Evolutionary conservation across 2,888 invertebrate genomes (phyloP), one percentile per base, ranked within the genome.

Genomic region (Spilosoma lubricipeda): DNA sequence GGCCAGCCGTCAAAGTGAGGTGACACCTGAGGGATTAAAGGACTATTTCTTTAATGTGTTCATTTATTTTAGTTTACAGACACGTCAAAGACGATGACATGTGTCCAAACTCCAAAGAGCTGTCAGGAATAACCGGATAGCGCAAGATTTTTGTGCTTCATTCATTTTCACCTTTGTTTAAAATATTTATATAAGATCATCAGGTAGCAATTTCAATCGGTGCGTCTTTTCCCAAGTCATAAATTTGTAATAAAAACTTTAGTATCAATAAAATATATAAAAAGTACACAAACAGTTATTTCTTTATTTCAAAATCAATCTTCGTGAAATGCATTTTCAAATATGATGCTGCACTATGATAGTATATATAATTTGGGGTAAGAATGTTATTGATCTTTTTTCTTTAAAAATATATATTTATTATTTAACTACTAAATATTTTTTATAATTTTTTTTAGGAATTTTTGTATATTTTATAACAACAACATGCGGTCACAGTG

Each of bases 1-100:
- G n/a, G n/a, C n/a, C n/a, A n/a, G n/a, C n/a, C n/a, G n/a, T n/a
- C n/a, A n/a, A n/a, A n/a, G n/a, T n/a, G n/a, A n/a, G n/a, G n/a
- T n/a, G n/a, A n/a, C n/a, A n/a, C n/a, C n/a, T n/a, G n/a, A n/a
- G n/a, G n/a, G n/a, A n/a, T n/a, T n/a, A n/a, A n/a, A n/a, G n/a
- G n/a, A n/a, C n/a, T n/a, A n/a, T 67, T 66, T 42, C 1, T 67
- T 63, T 27, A 67, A 27, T 48, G 9, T 23, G 13, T 52, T 30
- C 18, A 42, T 23, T 78, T 68, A 73, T 85, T 85, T 85, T 81
- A 95, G 95, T 95, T 90, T 95, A 88, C 92, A 93, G 94, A 75
- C 94, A 95, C 77, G 94, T 93, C 7, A 93, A 92, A 75, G 94
- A 95, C 80, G 94, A 94, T 64, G 93, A 93, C 78, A 79, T 92